Base-by-base conservation (phyloP, 2,888 invertebrate species). In the Drosophila antonietae region DNA sequence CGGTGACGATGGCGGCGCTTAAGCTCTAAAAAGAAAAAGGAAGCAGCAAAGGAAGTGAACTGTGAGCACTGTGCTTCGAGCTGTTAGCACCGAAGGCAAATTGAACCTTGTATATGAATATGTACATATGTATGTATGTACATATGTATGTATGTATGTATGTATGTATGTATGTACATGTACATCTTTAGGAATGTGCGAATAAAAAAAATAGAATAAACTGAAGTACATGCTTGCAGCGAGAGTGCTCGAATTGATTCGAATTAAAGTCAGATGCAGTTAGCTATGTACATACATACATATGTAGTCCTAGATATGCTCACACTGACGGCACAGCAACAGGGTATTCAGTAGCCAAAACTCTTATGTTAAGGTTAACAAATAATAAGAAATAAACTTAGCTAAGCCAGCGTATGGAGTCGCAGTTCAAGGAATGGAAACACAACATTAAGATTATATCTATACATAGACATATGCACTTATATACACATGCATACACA, bases 1-100 rank as follows among this genome's bases (percentile, higher is more conserved):
- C 73, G 76, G 2, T 60, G 55, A 49, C 47, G 49, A 61, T 69
- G 78, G 68, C 88, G 87, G 87, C 87, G 84, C 84, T 87, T 84
- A 84, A 74, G 74, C 74, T 66, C 53, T 75, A 67, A 86, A 87
- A 83, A 81, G 84, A 88, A 87, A 84, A 89, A 89, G 88, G 85
- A 89, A 88, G 86, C 83, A 80, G 85, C 83, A 78, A 85, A 89
- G 85, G 89, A 89, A 89, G 84, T 82, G 78, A 87, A 86, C 75
- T 60, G 83, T 78, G 73, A 68, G 37, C 71, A 37, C 46, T 61
- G 41, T 35, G 69, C 65, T 65, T 52, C 39, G 55, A 68, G 63
- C 70, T 53, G 55, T 67, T 68, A 41, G 68, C 39, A 70, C 51
- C 56, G 56, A 70, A 75, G 37, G 67, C 75, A 66, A 82, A 58